phyloP scores from a whole-genome alignment of 2,888 invertebrate genomes.

The Sussaba pulchella region DNA sequence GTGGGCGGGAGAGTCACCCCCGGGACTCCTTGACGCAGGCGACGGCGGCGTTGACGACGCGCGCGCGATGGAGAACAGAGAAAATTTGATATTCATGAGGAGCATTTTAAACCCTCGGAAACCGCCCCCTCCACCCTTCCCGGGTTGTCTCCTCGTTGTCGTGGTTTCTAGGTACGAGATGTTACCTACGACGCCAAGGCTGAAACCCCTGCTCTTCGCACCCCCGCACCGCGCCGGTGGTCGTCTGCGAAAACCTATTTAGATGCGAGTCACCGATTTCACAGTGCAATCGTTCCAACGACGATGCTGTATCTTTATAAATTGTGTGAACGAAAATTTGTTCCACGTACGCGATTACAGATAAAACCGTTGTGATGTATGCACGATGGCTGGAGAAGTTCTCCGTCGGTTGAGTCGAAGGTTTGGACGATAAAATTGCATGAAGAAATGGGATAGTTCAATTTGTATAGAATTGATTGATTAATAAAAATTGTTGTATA shows the following conservation, averaged over 20 bases:
- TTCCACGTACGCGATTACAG: conserved; percentile 30
- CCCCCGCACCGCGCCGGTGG: conserved; percentile 59
- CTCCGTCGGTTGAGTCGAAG: too few species aligned
- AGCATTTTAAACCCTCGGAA: conserved; percentile 77
- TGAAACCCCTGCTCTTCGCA: conserved; percentile 29
- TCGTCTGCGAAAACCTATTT: conserved; percentile 75
- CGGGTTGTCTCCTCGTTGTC: conserved; percentile 41
- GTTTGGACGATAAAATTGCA: too few species aligned
- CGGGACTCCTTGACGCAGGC: conserved; percentile 24
- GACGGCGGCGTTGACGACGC: conserved; percentile 23
- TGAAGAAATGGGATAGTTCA: too few species aligned
- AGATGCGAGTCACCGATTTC: conserved; percentile 75
- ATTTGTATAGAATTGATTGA: too few species aligned
- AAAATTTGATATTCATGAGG: conserved; percentile 79
- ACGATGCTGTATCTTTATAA: conserved; percentile 50
- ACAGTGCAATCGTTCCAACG: conserved; percentile 45
- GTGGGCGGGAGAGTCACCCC: conserved; percentile 55
- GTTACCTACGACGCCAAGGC: conserved; percentile 40
- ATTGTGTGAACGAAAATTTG: conserved; percentile 66
- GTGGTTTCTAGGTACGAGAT: conserved; percentile 64
- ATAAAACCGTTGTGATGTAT: not conserved
- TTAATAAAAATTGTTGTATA: too few species aligned
- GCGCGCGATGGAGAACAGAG: conserved; percentile 61
- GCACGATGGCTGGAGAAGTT: not conserved
- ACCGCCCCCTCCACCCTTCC: conserved; percentile 24